These are phyloP conservation scores for Pollenia labialis DNA, from an alignment of 2,888 invertebrate genomes.

Conservation along the genomic window DNA sequence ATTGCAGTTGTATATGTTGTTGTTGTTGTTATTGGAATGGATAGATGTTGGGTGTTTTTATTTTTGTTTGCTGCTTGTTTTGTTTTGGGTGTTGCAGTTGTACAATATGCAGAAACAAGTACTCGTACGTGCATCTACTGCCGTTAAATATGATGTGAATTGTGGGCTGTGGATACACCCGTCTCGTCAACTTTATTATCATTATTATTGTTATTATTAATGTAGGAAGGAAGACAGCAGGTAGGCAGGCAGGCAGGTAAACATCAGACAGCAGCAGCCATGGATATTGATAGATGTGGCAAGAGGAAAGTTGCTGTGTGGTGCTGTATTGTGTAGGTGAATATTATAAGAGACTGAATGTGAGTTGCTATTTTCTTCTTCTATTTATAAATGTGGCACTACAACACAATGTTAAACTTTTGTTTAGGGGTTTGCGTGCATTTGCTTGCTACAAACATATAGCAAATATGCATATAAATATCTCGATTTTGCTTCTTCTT, in stretches of 20 bases:
- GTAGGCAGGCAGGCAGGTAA: constrained; percentile 19
- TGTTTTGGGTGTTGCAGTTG: constrained; percentile 45
- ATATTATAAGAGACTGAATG: constrained; percentile 11
- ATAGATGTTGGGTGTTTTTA: not conserved
- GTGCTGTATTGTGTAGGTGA: constrained; percentile 50
- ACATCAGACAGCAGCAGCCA: constrained; percentile 12
- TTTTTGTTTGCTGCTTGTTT: not conserved
- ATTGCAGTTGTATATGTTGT: constrained; percentile 36
- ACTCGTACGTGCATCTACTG: constrained; percentile 36
- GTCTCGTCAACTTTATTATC: constrained; percentile 63
- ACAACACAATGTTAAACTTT: constrained; percentile 35
- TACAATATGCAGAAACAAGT: constrained; percentile 46
- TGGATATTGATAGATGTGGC: constrained; percentile 35
- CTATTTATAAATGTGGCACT: constrained; percentile 24
- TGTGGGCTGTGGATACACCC: constrained; percentile 62
- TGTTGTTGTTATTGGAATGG: constrained; percentile 15
- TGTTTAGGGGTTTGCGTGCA: constrained; percentile 70
- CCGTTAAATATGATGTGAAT: constrained; percentile 27
- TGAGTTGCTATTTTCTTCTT: constrained; percentile 29
- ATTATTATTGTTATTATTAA: constrained; percentile 53
- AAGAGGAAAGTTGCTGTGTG: constrained; percentile 35
- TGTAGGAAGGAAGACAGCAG: constrained; percentile 38
- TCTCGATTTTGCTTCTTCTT: not conserved
- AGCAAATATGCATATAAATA: constrained; percentile 30
- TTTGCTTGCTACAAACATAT: constrained; percentile 57